These are phyloP conservation scores for Papilio glaucus DNA, from an alignment of 1,140 invertebrate genomes.

Conservation along the genomic window DNA sequence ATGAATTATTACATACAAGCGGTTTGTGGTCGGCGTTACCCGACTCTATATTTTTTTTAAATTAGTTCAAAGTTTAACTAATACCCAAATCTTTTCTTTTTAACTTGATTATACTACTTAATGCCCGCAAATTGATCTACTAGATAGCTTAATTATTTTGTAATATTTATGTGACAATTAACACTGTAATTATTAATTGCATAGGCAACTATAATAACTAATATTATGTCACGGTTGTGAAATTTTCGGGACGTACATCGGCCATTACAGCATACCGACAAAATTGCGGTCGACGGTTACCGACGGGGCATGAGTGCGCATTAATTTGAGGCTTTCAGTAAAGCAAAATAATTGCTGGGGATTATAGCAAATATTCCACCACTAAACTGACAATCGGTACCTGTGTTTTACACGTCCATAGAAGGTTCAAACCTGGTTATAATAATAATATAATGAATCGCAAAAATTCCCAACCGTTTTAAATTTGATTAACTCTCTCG, in stretches of 20 bases:
- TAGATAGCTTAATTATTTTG: too few species aligned
- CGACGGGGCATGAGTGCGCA: conserved; percentile 2
- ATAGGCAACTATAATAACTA: not conserved
- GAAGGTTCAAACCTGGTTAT: too few species aligned
- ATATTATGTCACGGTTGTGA: not conserved
- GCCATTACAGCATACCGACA: not conserved
- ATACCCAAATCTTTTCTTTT: too few species aligned
- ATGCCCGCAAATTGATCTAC: too few species aligned
- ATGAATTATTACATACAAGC: not conserved
- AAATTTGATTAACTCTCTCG: too few species aligned
- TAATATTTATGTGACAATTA: not conserved
- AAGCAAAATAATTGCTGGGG: not conserved
- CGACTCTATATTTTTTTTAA: too few species aligned
- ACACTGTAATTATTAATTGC: not conserved
- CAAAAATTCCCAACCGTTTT: too few species aligned
- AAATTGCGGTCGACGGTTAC: conserved; percentile 11
- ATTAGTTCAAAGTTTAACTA: too few species aligned
- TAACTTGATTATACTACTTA: too few species aligned
- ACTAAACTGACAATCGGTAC: conserved; percentile 3
- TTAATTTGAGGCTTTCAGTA: conserved; percentile 18
- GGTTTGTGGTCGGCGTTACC: too few species aligned
- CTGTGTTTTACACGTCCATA: not conserved
- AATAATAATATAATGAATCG: too few species aligned
- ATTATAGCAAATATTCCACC: not conserved
- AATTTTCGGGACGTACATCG: conserved; percentile 4